Conservation (phyloP, 92 coral and sea anemone species). For the Siderastrea radians region DNA sequence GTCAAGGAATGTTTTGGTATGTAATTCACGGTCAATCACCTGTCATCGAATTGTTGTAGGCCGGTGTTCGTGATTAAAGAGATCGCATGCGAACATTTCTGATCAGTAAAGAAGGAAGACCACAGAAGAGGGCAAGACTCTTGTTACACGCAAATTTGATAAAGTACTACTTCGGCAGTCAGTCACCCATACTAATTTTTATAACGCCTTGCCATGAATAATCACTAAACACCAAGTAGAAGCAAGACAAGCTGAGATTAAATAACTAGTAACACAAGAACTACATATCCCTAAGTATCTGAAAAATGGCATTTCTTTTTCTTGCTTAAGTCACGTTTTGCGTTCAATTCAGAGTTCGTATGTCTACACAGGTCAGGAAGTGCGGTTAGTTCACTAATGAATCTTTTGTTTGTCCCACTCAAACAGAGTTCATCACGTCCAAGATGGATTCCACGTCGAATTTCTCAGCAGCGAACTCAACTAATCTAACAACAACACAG, state of each 20-base stretch:
- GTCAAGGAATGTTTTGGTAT: constrained; percentile 38
- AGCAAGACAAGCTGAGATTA: neutral
- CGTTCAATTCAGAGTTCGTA: neutral
- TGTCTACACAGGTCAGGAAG: constrained; percentile 13
- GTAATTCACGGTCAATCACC: constrained; percentile 40
- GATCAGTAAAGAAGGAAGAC: constrained; percentile 10
- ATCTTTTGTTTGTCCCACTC: neutral
- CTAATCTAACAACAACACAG: constrained; percentile 1
- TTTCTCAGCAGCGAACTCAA: constrained; percentile 2
- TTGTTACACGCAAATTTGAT: neutral
- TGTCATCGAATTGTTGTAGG: constrained; percentile 18
- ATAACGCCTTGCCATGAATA: neutral
- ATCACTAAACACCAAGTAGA: neutral
- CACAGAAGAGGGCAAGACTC: neutral
- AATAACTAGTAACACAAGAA: constrained; percentile 3
- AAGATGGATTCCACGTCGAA: constrained; percentile 36
- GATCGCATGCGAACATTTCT: constrained; percentile 20
- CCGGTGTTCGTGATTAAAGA: constrained; percentile 22
- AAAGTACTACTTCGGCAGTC: neutral
- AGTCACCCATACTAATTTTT: neutral
- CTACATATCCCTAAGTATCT: neutral
- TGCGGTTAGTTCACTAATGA: neutral
- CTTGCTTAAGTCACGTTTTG: constrained; percentile 7
- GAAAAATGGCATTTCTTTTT: neutral
- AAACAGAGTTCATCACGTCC: constrained; percentile 28